These are phyloP conservation scores for Odontomachus brunneus DNA, from an alignment of 1,140 invertebrate genomes.

Conservation along the genomic window DNA sequence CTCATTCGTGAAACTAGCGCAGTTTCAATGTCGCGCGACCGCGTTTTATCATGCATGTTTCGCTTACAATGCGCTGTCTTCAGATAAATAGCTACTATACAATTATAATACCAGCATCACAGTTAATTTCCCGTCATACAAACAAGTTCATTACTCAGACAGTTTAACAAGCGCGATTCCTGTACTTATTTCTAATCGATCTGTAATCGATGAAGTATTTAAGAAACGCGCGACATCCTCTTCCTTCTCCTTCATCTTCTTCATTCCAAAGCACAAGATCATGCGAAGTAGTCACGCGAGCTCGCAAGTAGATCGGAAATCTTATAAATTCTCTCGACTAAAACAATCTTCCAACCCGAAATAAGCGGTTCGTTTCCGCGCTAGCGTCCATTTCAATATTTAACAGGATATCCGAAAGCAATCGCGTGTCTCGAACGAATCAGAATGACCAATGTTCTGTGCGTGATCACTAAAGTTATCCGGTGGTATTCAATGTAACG, in stretches of 20 bases:
- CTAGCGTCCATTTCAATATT: constrained; percentile 67
- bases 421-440: constrained; percentile 51
- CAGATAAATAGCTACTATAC: constrained; percentile 30
- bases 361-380: constrained; percentile 41
- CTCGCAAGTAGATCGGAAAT: constrained; percentile 12
- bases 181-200: constrained; percentile 1
- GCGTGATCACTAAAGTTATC: constrained; percentile 53
- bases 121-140: constrained; percentile 36
- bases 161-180: constrained; percentile 36
- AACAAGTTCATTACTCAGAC: constrained; percentile 33
- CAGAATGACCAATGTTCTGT: not conserved
- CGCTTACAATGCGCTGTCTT: constrained; percentile 9
- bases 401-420: constrained; percentile 65
- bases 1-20: constrained; percentile 23
- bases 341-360: constrained; percentile 18
- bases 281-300: constrained; percentile 46
- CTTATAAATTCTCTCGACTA: constrained; percentile 55
- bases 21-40: constrained; percentile 21
- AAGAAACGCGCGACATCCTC: constrained; percentile 43
- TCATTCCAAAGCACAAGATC: not conserved
- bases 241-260: not conserved
- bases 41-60: constrained; percentile 30
- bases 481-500: constrained; percentile 57
- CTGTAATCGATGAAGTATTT: constrained; percentile 51
- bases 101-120: constrained; percentile 1